Evolutionary conservation across 1,140 invertebrate species (phyloP), one percentile per base, ranked within the genome.

Genomic region (Cyphomyrmex costatus): DNA sequence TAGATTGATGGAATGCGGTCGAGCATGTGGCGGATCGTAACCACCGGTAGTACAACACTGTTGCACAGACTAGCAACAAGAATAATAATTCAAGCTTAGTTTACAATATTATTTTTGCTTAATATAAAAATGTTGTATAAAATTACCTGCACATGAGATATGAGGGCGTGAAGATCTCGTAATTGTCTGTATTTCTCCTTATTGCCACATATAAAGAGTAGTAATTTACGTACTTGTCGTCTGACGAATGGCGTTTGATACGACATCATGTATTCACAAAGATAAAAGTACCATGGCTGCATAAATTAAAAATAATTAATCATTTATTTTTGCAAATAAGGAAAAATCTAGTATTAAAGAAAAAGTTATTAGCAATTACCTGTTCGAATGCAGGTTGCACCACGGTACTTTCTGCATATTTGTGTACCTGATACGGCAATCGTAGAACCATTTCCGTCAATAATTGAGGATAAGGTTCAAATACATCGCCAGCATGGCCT

Each of bases 211-310:
- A 99, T 97, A 89, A 98, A 98, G 71, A 99, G 95, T 1, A 99
- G 94, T 3, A 99, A 95, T 95, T 99, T 99, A 10, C 98, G 96
- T 0, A 98, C 97, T 96, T 98, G 98, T 79, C 97, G 95, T 74
- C 97, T 94, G 1, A 97, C 96, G 63, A 98, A 96, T 7, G 97
- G 96, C 87, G 97, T 98, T 95, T 98, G 96, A 92, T 97, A 96
- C 16, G 98, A 98, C 97, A 99, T 99, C 98, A 99, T 99, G 92
- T 99, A 99, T 93, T 99, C 99, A 94, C 99, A 99, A 0, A 99
- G 96, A 88, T 97, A 96, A 68, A 97, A 96, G 86, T 97, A 97
- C 98, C 98, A 98, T 0, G 95, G 95, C 89, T 96, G 94, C 33
- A n/a, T 16, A 71, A 14, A 84, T 60, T 4, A 58, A 83, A 36